Evolutionary conservation across 2,888 invertebrate genomes (phyloP).

Genomic region (Machimus atricapillus): DNA sequence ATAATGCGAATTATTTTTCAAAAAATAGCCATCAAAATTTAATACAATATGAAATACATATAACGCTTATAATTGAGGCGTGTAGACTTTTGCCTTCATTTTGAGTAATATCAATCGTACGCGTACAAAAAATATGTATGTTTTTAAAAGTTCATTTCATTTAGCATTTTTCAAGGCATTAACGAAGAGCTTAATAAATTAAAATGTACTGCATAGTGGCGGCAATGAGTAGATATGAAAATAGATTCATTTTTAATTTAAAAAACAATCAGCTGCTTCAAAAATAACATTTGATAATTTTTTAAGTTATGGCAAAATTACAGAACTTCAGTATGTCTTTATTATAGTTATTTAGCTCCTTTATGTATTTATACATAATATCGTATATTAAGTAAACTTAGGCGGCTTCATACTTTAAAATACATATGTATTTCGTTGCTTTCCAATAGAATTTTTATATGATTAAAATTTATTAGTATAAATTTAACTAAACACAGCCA

Average conservation of each 20-base stretch:
- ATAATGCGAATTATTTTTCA: background rate
- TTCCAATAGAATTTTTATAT: background rate
- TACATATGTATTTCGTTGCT: background rate
- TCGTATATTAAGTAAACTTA: background rate
- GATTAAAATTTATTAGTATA: background rate
- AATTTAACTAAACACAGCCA: background rate
- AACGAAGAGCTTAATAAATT: background rate
- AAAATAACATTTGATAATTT: background rate
- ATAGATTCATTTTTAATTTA: background rate
- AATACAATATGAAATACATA: background rate
- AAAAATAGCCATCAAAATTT: background rate
- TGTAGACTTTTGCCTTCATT: background rate
- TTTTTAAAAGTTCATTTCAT: background rate
- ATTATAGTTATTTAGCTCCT: background rate
- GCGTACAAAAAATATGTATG: background rate
- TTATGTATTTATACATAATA: background rate
- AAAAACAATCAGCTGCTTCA: background rate
- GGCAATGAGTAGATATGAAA: background rate
- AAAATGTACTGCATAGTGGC: background rate
- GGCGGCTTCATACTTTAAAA: background rate
- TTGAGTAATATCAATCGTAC: background rate
- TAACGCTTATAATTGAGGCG: background rate
- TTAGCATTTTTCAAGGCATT: background rate
- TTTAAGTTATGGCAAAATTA: background rate
- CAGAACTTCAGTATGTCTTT: background rate